Evolutionary conservation across 2,113 vertebrate genomes (phyloP), one percentile per base, ranked within the genome.

Genomic region (Pampusana beccarii): DNA sequence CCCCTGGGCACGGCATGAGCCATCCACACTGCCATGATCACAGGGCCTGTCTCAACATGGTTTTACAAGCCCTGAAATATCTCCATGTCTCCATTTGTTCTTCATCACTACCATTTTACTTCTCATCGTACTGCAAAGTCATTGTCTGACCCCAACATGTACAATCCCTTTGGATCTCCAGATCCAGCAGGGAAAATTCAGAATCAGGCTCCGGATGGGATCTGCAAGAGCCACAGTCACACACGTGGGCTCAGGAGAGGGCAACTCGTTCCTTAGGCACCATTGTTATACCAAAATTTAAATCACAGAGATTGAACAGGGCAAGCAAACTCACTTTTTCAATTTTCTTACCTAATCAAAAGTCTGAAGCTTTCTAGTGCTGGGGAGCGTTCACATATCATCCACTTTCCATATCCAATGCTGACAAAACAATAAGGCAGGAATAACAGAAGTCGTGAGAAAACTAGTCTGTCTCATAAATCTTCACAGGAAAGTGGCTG

Each of bases 381-480:
- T 92, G 60, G 93, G 89, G 95, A 97, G 81, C 46, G 88, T 96
- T 96, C 97, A 96, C 96, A 91, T 96, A 95, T 96, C 96, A 93
- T 81, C 42, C 93, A 91, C 94, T 88, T 98, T 97, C 97, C 94
- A 97, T 94, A 96, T 85, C 95, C 92, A 96, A 61, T 95, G 96
- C 97, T 96, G 92, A 97, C 89, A 97, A 97, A 90, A 94, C 78
- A 92, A 97, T 90, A 84, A 95, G 74, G 88, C 83, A 91, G 93
- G 89, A 91, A 95, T 93, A 94, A 93, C 92, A 75, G 90, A 81
- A 96, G 87, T 69, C 13, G 24, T 93, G 71, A 81, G 92, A 90
- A 91, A 93, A 91, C 89, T 71, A 81, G 61, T 78, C 54, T 96
- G 92, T 93, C 93, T 96, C 87, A 97, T 91, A 86, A 98, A 97